phyloP scores from a whole-genome alignment of 2,113 vertebrate species.

The western clawed frog (Xenopus tropicalis) region UCB_Xtro_10.0 CM004448.2:21435001-21435500 shows the following conservation, averaged over 20 bases:
- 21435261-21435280: slow-evolving; percentile 3
- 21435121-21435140: no score
- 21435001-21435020: no score
- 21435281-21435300: slow-evolving; percentile 20
- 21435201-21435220: slow-evolving; percentile 14
- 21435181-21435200: no score
- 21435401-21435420: neutral
- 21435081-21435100: no score
- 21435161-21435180: no score
- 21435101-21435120: no score
- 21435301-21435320: slow-evolving; percentile 6
- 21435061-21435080: no score
- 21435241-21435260: slow-evolving; percentile 25
- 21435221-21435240: slow-evolving; percentile 38
- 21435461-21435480: neutral
- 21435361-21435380: neutral
- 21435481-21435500: no score
- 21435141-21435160: no score
- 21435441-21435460: slow-evolving; percentile 4
- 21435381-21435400: neutral
- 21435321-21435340: slow-evolving; percentile 9
- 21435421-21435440: neutral
- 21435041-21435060: no score
- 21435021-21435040: no score
- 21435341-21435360: slow-evolving; percentile 1